phyloP scores from a whole-genome alignment of 2,797 vertebrate species.

The Sparus aurata region DNA sequence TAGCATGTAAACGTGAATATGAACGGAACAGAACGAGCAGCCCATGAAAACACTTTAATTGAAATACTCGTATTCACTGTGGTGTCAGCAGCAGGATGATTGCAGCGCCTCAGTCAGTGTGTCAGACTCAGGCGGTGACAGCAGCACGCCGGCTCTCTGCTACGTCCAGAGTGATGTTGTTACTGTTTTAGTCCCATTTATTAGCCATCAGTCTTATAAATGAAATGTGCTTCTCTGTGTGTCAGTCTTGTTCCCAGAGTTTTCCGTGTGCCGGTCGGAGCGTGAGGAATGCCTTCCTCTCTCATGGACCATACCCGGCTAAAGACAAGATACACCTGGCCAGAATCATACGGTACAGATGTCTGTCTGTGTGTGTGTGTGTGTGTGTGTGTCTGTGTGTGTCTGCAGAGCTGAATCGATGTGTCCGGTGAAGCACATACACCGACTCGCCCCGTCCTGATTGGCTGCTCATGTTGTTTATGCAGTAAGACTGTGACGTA shows the following conservation, averaged over 20 bases:
- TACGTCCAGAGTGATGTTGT: slow-evolving; percentile 3
- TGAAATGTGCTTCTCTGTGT: slow-evolving; percentile 56
- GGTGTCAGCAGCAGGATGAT: slow-evolving; percentile 51
- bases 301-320: slow-evolving; percentile 93
- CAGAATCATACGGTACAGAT: slow-evolving; percentile 89
- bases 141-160: slow-evolving; percentile 24
- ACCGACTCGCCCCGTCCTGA: slow-evolving; percentile 38
- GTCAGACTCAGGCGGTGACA: slow-evolving; percentile 55
- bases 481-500: slow-evolving; percentile 34
- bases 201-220: not conserved
- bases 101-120: slow-evolving; percentile 52
- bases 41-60: slow-evolving; percentile 54
- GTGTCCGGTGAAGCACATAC: slow-evolving; percentile 51
- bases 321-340: slow-evolving; percentile 97
- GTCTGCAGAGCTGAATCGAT: slow-evolving; percentile 47
- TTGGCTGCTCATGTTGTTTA: slow-evolving; percentile 46
- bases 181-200: not conserved
- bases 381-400: slow-evolving; percentile 21
- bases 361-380: slow-evolving; percentile 23
- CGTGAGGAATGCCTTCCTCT: slow-evolving; percentile 93
- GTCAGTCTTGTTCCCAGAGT: slow-evolving; percentile 95
- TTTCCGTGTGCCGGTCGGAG: slow-evolving; percentile 94
- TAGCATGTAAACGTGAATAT: slow-evolving; percentile 13
- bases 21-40: slow-evolving; percentile 35
- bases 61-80: slow-evolving; percentile 57